Conservation (phyloP, 2,113 vertebrate genomes). For the Ailuropoda melanoleuca region DNA sequence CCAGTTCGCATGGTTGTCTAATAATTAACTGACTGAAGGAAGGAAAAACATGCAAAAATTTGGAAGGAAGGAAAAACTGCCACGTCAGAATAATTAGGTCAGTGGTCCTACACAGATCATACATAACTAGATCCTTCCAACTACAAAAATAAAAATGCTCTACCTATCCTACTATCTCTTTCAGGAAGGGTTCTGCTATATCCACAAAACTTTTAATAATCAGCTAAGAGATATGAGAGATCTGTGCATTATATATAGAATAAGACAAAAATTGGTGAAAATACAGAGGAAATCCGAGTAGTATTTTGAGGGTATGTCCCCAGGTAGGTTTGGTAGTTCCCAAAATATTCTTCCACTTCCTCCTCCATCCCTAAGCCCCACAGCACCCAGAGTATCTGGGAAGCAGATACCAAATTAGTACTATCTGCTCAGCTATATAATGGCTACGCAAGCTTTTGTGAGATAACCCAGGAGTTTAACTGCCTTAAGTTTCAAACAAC, state of each 20-base stretch:
- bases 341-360: neutral
- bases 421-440: neutral
- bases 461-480: neutral
- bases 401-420: neutral
- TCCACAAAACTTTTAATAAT: neutral
- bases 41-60: neutral
- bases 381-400: neutral
- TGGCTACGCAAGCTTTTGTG: neutral
- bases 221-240: neutral
- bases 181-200: neutral
- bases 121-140: neutral
- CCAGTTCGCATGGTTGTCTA: neutral
- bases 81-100: neutral
- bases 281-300: neutral
- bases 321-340: neutral
- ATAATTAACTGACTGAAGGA: neutral
- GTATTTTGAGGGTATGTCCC: neutral
- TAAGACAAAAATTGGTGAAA: neutral
- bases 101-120: neutral
- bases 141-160: neutral
- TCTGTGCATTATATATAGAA: neutral
- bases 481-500: constrained; percentile 18
- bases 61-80: neutral
- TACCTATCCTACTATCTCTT: neutral
- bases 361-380: neutral